Evolutionary conservation across 2,113 vertebrate genomes (phyloP), one percentile per base, ranked within the genome.

Genomic region (Gobio gobio): DNA sequence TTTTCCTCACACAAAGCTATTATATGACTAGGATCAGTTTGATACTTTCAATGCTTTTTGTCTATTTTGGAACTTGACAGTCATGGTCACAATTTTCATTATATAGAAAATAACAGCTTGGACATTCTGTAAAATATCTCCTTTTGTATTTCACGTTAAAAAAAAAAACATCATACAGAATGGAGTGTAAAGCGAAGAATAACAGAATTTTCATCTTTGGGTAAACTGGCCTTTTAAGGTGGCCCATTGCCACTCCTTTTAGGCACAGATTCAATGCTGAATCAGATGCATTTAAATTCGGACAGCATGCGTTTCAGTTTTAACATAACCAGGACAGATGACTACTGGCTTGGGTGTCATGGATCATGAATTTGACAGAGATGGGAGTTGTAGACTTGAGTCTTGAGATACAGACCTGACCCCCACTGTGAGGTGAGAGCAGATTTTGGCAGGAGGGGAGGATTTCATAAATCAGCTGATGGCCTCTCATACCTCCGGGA

Each of bases 401-500:
- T 64, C 43, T 63, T 76, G 73, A 84, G 74, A 84, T 45, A 49
- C 24, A 63, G 43, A 73, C 33, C 56, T 56, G 83, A 63, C 12
- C 72, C 72, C 83, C 36, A 47, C 56, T 64, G 83, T 16, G 74
- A 68, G 10, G 45, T 64, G 26, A 54, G 45, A 78, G 83, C 61
- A 36, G 20, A 78, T 64, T 84, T 84, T 79, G 83, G 83, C 74
- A 85, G 26, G 22, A 26, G 20, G 20, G 18, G 5, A 12, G 45
- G 29, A 24, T 33, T 33, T 49, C 51, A 77, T 78, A 85, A 85
- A 78, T 85, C 83, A 64, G 58, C 78, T 64, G 58, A 79, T 79
- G 58, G 36, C 40, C 40, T 64, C n/a, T 24, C 36, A 79, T 45
- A 64, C 14, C 78, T 45, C 58, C 26, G n/a, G 58, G 78, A 64